phyloP scores from a whole-genome alignment of 53 echinoderm and acorn worm species.

The Henricia sp. region DNA sequence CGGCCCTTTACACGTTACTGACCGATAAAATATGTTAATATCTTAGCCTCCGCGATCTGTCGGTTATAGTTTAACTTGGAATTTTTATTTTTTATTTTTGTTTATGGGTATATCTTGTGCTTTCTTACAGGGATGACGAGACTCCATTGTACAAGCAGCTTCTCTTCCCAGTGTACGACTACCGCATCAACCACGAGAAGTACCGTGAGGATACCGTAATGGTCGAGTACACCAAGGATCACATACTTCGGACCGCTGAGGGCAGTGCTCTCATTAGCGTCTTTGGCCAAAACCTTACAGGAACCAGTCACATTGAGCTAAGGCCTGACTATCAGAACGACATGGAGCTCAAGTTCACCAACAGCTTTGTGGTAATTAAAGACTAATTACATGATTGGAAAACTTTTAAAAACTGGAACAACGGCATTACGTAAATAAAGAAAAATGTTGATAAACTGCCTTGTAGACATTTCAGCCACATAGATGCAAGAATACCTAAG shows the following conservation, averaged over 20 bases:
- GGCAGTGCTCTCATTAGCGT: constrained; percentile 51
- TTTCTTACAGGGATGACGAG: constrained; percentile 83
- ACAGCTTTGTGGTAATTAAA: constrained; percentile 76
- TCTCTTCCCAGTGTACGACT: constrained; percentile 71
- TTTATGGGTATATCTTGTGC: too few relatives aligned
- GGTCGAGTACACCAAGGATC: constrained; percentile 32
- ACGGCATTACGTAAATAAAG: too few relatives aligned
- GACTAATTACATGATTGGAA: too few relatives aligned
- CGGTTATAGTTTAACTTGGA: too few relatives aligned
- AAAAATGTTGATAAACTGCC: too few relatives aligned
- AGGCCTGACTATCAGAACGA: constrained; percentile 40
- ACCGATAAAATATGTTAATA: too few relatives aligned
- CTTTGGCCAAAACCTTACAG: constrained; percentile 76
- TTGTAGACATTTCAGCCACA: too few relatives aligned
- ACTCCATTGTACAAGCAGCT: constrained; percentile 91
- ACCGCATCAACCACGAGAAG: constrained; percentile 85
- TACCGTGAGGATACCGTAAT: constrained; percentile 63
- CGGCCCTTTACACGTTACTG: too few relatives aligned
- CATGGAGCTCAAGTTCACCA: constrained; percentile 73
- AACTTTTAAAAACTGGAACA: too few relatives aligned
- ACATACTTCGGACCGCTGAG: constrained; percentile 1
- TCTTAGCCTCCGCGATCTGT: too few relatives aligned
- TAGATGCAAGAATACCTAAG: too few relatives aligned
- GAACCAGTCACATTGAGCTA: constrained; percentile 49
- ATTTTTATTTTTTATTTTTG: too few relatives aligned